Evolutionary conservation across 2,888 invertebrate genomes (phyloP).

Genomic region (Dastarcus helophoroides): DNA sequence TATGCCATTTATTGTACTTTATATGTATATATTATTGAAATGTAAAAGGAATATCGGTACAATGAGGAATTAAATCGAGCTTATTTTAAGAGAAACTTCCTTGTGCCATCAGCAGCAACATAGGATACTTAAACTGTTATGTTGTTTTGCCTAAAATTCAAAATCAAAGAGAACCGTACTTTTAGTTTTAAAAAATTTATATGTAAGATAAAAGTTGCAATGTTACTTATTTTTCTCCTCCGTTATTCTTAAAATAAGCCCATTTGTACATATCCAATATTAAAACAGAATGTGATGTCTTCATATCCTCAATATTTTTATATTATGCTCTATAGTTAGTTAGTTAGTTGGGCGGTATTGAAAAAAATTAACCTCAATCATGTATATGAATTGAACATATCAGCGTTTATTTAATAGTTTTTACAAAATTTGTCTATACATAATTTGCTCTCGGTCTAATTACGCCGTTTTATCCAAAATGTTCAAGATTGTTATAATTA

Average conservation of each 20-base stretch:
- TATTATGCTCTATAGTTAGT: too few species aligned
- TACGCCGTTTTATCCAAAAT: too few species aligned
- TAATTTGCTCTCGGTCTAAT: too few species aligned
- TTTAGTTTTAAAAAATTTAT: constrained; percentile 1
- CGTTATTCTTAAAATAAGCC: constrained; percentile 3
- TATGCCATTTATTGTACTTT: constrained; percentile 15
- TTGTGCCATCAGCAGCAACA: too few species aligned
- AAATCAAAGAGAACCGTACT: background rate
- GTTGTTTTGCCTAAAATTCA: constrained; percentile 3
- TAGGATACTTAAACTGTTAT: constrained; percentile 4
- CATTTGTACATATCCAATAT: constrained; percentile 22
- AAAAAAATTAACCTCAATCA: too few species aligned
- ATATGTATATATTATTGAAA: constrained; percentile 13
- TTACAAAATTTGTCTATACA: too few species aligned
- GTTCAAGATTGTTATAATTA: too few species aligned
- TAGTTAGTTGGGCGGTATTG: too few species aligned
- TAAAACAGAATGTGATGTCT: constrained; percentile 17
- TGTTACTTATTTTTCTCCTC: too few species aligned
- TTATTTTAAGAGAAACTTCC: background rate
- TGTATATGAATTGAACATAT: too few species aligned
- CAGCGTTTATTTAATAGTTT: too few species aligned
- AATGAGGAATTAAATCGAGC: constrained; percentile 17
- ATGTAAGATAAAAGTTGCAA: too few species aligned
- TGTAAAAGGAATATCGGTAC: constrained; percentile 23
- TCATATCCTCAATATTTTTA: constrained; percentile 19